These are phyloP conservation scores for Phalacrocorax brasilianus DNA, from an alignment of 2,113 vertebrate genomes.

Conservation along the genomic window DNA sequence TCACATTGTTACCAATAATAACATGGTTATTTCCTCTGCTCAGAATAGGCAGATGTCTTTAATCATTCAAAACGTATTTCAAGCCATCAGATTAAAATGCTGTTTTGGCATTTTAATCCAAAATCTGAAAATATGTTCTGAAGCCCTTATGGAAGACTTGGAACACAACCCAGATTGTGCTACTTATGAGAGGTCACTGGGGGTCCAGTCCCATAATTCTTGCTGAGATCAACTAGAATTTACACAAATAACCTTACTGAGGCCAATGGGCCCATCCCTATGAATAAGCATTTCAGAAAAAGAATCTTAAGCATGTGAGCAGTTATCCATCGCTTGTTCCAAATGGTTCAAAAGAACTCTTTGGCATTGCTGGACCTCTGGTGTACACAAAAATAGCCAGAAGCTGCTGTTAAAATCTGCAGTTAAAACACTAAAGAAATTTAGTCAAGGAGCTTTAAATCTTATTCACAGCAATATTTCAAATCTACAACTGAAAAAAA, in stretches of 20 bases:
- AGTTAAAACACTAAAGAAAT: neutral
- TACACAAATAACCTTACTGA: constrained; percentile 18
- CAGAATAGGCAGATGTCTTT: neutral
- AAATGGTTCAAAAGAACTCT: neutral
- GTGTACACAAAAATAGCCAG: neutral
- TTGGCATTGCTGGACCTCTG: neutral
- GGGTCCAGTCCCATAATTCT: constrained; percentile 23
- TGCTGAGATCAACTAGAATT: constrained; percentile 15
- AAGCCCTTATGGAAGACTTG: constrained; percentile 18
- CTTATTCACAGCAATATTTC: neutral
- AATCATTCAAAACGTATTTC: constrained; percentile 10
- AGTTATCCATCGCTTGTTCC: neutral
- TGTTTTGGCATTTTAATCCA: constrained; percentile 54
- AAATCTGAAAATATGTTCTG: constrained; percentile 58
- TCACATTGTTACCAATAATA: neutral
- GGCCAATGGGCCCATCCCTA: neutral
- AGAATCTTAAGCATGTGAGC: neutral
- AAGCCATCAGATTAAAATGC: constrained; percentile 44
- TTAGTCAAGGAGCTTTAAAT: neutral
- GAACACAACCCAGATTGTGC: constrained; percentile 19
- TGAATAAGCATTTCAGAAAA: neutral
- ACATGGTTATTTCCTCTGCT: neutral
- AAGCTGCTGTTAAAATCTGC: neutral
- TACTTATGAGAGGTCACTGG: constrained; percentile 23
- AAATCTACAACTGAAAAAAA: neutral